Conservation (phyloP, 2,797 vertebrate genomes). For the Lacerta viridis region DNA sequence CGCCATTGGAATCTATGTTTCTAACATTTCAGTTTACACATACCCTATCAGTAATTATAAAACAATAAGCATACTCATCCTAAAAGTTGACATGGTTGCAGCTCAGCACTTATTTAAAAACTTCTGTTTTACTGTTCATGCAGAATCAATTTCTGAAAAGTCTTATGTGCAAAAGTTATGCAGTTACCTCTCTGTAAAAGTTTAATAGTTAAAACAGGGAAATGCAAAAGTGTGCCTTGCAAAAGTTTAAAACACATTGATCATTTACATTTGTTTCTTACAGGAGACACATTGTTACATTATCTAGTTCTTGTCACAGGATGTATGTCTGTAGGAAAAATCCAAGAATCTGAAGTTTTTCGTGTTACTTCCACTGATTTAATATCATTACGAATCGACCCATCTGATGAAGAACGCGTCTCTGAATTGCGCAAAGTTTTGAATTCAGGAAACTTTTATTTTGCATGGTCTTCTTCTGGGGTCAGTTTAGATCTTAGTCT, state of each 20-base stretch:
- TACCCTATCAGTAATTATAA: neutral
- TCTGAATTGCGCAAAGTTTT: conserved; percentile 95
- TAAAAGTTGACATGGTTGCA: neutral
- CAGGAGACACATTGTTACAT: conserved; percentile 94
- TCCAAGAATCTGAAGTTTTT: conserved; percentile 98
- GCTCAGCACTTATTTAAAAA: neutral
- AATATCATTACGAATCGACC: conserved; percentile 90
- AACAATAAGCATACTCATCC: neutral
- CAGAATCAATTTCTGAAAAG: neutral
- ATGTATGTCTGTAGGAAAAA: conserved; percentile 97
- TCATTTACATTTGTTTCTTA: conserved; percentile 44
- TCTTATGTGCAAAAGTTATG: neutral
- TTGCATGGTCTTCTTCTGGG: conserved; percentile 94
- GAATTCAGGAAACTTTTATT: conserved; percentile 97
- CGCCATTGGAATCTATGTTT: neutral
- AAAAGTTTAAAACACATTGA: neutral
- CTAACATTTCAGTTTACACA: neutral
- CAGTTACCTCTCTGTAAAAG: neutral
- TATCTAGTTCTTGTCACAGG: conserved; percentile 96
- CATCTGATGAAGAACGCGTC: conserved; percentile 92
- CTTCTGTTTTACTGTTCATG: neutral
- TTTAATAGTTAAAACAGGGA: neutral
- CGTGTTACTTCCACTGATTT: conserved; percentile 97
- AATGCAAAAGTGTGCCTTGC: neutral
- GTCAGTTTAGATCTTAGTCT: conserved; percentile 95